Conservation (phyloP, 2,113 vertebrate genomes). For the Sebastes schlegelii region DNA sequence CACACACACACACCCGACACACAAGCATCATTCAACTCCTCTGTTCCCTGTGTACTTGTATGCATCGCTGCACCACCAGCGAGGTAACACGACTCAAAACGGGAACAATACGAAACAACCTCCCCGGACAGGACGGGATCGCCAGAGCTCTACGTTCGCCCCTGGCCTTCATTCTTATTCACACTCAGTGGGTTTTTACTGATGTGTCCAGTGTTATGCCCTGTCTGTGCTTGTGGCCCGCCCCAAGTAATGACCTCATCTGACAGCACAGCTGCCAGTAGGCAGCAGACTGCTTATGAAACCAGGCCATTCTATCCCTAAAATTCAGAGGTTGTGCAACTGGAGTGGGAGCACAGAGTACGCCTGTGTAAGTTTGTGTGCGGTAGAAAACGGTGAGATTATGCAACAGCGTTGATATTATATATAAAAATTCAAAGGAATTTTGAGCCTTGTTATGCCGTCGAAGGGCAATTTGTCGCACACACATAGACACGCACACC, state of each 20-base stretch:
- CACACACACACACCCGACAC: conserved; percentile 29
- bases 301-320: conserved; percentile 71
- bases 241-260: conserved; percentile 74
- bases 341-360: conserved; percentile 59
- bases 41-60: conserved; percentile 43
- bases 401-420: conserved; percentile 67
- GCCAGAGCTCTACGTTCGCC: conserved; percentile 23
- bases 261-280: conserved; percentile 73
- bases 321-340: conserved; percentile 76
- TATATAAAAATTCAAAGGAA: conserved; percentile 42
- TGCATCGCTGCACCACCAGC: conserved; percentile 50
- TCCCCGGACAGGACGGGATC: conserved; percentile 40
- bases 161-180: conserved; percentile 44
- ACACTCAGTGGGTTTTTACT: conserved; percentile 54
- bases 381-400: conserved; percentile 60
- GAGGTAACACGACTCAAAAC: conserved; percentile 45
- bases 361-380: conserved; percentile 55
- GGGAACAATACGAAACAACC: conserved; percentile 47
- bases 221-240: conserved; percentile 44
- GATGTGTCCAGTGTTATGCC: conserved; percentile 48
- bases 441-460: conserved; percentile 28
- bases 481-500: neutral
- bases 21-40: conserved; percentile 44
- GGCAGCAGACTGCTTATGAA: conserved; percentile 75
- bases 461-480: conserved; percentile 15